phyloP scores from a whole-genome alignment of 1,140 invertebrate species.

The Nomia melanderi region DNA sequence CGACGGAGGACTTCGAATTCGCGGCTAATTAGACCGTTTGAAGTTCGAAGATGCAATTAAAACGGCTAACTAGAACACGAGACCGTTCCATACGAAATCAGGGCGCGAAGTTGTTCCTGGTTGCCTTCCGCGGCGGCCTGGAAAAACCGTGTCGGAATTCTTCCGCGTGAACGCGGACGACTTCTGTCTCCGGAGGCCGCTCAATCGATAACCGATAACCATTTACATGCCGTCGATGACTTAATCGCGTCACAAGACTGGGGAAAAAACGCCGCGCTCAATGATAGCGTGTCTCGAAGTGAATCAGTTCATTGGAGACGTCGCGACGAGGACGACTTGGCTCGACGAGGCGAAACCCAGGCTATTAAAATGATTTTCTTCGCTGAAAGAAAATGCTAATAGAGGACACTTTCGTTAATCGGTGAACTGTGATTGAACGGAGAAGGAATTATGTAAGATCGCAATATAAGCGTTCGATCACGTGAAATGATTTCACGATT shows the following conservation, averaged over 20 bases:
- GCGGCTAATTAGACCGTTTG: constrained; percentile 24
- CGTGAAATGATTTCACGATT: neutral
- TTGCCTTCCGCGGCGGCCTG: constrained; percentile 25
- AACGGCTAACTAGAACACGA: constrained; percentile 1
- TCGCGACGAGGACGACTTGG: constrained; percentile 1
- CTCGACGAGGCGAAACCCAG: neutral
- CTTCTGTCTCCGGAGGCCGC: constrained; percentile 4
- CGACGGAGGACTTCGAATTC: constrained; percentile 5
- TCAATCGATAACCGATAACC: constrained; percentile 8
- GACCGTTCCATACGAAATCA: constrained; percentile 9
- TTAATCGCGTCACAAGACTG: neutral
- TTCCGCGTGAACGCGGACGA: constrained; percentile 40
- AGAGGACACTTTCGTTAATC: neutral
- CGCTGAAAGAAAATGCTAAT: too few relatives aligned
- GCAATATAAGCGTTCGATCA: neutral
- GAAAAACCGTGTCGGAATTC: constrained; percentile 4
- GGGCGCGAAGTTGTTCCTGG: constrained; percentile 23
- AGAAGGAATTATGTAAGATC: neutral
- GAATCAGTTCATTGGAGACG: neutral
- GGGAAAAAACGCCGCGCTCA: neutral
- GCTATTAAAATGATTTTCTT: neutral
- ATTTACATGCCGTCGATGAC: neutral
- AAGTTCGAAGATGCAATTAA: constrained; percentile 29
- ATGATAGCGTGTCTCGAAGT: constrained; percentile 8
- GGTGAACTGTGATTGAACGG: neutral